phyloP scores from a whole-genome alignment of 2,888 invertebrate species.

The Crematogaster levior region DNA sequence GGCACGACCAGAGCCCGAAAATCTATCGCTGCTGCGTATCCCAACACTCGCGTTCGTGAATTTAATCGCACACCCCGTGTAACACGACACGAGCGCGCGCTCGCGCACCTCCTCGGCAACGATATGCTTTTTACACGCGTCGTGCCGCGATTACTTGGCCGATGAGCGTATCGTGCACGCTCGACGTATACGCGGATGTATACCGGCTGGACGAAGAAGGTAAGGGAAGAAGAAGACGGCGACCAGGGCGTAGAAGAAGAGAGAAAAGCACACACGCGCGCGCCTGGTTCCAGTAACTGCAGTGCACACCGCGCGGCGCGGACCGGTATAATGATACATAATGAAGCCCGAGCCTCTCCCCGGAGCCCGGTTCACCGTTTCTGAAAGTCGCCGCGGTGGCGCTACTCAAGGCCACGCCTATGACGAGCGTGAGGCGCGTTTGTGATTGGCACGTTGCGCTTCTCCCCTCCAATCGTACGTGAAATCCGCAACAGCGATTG shows the following conservation, averaged over 20 bases:
- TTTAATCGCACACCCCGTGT: conserved; percentile 68
- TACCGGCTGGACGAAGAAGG: conserved; percentile 58
- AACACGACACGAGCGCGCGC: conserved; percentile 58
- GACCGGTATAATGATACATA: conserved; percentile 86
- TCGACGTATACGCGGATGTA: conserved; percentile 61
- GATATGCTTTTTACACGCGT: conserved; percentile 67
- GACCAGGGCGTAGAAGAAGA: conserved; percentile 74
- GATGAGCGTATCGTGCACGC: conserved; percentile 62
- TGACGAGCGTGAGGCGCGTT: conserved; percentile 27
- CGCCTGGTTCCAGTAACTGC: conserved; percentile 83
- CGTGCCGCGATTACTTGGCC: conserved; percentile 63
- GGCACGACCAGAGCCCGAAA: conserved; percentile 55
- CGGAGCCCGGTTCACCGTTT: conserved; percentile 79
- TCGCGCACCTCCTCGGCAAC: conserved; percentile 52
- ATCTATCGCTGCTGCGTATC: conserved; percentile 43
- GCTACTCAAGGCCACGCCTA: conserved; percentile 79
- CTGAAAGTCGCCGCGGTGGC: conserved; percentile 77
- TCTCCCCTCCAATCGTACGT: conserved; percentile 69
- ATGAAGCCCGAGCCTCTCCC: conserved; percentile 85
- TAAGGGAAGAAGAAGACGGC: conserved; percentile 68
- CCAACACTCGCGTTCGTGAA: conserved; percentile 67
- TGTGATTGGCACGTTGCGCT: conserved; percentile 75
- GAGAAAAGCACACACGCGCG: conserved; percentile 83
- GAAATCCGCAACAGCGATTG: conserved; percentile 76
- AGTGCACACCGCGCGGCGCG: conserved; percentile 86